Conservation (phyloP, 2,113 vertebrate genomes). For the Raja brachyura region DNA sequence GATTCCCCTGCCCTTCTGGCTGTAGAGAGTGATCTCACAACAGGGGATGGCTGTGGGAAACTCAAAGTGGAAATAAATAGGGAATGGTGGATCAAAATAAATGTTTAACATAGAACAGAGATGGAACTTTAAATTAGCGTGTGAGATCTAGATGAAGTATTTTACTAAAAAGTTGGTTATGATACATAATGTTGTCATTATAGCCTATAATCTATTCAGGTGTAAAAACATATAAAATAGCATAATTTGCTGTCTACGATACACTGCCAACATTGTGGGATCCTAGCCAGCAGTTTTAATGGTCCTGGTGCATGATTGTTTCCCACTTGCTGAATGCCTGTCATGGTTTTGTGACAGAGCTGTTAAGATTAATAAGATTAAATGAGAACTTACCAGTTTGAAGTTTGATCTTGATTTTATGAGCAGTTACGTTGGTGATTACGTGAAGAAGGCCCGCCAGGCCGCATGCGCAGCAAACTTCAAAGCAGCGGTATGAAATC, state of each 20-base stretch:
- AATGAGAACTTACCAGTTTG: too few species aligned
- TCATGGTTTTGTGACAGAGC: background rate
- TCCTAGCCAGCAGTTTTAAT: constrained; percentile 1
- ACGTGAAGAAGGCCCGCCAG: too few species aligned
- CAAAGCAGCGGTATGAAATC: too few species aligned
- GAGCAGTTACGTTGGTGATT: too few species aligned
- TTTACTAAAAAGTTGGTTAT: background rate
- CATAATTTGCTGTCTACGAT: background rate
- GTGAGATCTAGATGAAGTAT: too few species aligned
- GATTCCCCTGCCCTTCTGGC: background rate
- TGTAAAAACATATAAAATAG: background rate
- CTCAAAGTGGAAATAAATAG: background rate
- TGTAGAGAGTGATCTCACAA: background rate
- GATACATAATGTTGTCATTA: background rate
- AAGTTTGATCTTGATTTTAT: too few species aligned
- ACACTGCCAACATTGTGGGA: background rate
- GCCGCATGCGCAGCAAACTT: too few species aligned
- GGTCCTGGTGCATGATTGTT: background rate
- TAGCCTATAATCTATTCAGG: background rate
- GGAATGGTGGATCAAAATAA: constrained; percentile 1
- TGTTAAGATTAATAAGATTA: too few species aligned
- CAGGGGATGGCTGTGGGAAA: background rate
- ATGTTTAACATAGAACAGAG: background rate
- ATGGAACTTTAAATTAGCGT: background rate
- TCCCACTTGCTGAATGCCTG: background rate